Percentiles rank a stretch among this genome's conserved stretches.
Evolutionary conservation across 2,888 invertebrate genomes (phyloP).

Genomic region (Chouioia cunea): DNA sequence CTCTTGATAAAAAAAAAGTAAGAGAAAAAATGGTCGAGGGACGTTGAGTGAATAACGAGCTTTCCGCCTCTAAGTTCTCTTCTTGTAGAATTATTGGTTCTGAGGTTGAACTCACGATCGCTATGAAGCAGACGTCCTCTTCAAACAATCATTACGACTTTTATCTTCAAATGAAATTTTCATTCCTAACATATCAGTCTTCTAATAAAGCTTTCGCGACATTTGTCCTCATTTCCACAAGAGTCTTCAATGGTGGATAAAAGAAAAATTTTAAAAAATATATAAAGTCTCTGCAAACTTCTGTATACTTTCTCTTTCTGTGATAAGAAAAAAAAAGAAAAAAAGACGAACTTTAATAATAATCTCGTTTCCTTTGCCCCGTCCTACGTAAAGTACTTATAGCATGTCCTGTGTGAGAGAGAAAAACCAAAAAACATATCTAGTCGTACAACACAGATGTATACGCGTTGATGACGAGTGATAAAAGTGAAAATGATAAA

Average conservation of each 20-base stretch:
- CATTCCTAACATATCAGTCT: no score
- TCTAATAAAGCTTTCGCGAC: conserved; percentile 4
- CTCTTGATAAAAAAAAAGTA: conserved; percentile 1
- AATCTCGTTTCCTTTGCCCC: conserved; percentile 38
- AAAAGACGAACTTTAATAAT: conserved; percentile 34
- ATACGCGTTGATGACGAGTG: not conserved
- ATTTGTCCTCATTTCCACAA: conserved; percentile 19
- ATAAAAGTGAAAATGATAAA: not conserved
- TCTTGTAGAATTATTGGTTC: conserved; percentile 1
- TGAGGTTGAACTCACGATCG: not conserved
- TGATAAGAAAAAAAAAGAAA: conserved; percentile 39
- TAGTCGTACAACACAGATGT: not conserved
- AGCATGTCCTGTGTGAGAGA: conserved; percentile 46
- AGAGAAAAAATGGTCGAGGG: not conserved
- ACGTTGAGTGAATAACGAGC: not conserved
- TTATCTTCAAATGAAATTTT: no score
- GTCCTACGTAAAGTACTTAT: conserved; percentile 16
- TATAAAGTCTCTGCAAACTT: conserved; percentile 34
- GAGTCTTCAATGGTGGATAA: conserved; percentile 5
- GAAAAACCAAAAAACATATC: conserved; percentile 22
- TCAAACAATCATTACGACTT: no score
- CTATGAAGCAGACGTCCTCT: no score
- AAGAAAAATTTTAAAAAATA: conserved; percentile 11
- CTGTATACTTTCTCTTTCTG: conserved; percentile 46
- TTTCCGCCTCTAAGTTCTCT: not conserved